Evolutionary conservation across 2,113 vertebrate genomes (phyloP).

Genomic region (Acanthisitta chloris): DNA sequence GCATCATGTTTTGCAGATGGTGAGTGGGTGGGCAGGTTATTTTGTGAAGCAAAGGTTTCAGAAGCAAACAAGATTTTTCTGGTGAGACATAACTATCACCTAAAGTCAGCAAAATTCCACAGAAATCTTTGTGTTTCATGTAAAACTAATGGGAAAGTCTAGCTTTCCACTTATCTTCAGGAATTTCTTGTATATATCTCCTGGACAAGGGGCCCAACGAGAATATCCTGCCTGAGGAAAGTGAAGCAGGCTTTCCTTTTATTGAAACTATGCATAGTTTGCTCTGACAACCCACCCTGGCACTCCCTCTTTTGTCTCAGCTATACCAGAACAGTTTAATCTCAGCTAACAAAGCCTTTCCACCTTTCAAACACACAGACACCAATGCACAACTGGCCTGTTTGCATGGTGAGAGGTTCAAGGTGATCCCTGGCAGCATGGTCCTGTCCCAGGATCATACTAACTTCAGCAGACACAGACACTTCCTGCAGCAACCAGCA

Average conservation of each 20-base stretch:
- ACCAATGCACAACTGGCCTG: not conserved
- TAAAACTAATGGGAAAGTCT: not conserved
- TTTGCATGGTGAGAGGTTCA: not conserved
- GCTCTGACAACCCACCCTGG: not conserved
- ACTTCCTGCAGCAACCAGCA: not conserved
- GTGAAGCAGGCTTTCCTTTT: not conserved
- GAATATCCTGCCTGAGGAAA: not conserved
- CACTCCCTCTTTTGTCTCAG: not conserved
- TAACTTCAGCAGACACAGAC: not conserved
- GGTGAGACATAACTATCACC: not conserved
- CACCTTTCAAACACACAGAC: not conserved
- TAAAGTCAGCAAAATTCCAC: not conserved
- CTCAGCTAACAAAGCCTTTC: not conserved
- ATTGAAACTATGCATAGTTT: not conserved
- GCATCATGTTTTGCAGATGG: not conserved
- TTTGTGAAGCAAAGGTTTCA: not conserved
- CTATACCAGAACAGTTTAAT: not conserved
- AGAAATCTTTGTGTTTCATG: not conserved
- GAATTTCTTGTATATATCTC: not conserved
- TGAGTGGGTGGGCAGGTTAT: not conserved
- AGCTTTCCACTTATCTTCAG: not conserved
- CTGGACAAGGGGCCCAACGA: not conserved
- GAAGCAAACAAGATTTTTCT: not conserved
- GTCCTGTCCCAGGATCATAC: fast-evolving
- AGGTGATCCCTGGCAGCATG: not conserved